These are phyloP conservation scores for Melanogrammus aeglefinus DNA, from an alignment of 2,797 vertebrate species.

Conservation along the genomic window DNA sequence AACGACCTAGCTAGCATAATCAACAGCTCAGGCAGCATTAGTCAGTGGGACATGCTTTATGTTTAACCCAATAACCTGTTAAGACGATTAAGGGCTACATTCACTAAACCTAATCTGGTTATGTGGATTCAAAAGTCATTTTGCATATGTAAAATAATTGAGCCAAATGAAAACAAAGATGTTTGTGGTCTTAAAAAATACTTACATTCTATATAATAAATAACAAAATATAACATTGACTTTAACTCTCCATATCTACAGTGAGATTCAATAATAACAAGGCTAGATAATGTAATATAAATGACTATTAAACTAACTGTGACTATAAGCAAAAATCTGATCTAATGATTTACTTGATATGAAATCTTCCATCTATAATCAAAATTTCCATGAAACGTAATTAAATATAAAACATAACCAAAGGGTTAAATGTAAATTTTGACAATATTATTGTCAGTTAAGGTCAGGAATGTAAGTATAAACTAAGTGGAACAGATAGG, in stretches of 20 bases:
- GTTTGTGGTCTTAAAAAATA: background rate
- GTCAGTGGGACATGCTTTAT: background rate
- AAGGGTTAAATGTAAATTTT: background rate
- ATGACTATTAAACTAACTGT: background rate
- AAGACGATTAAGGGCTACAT: slow-evolving; percentile 17
- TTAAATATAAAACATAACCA: background rate
- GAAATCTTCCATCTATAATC: too few relatives aligned
- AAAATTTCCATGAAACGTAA: too few relatives aligned
- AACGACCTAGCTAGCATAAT: slow-evolving; percentile 8
- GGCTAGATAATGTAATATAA: background rate
- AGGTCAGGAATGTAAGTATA: background rate
- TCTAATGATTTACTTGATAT: too few relatives aligned
- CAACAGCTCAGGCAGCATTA: slow-evolving; percentile 41
- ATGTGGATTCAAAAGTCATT: background rate
- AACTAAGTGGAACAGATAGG: background rate
- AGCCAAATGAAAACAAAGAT: background rate
- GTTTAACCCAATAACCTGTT: slow-evolving; percentile 20
- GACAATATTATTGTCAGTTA: background rate
- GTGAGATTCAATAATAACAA: background rate
- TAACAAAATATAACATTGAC: background rate
- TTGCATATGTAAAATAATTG: background rate
- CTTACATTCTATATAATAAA: too few relatives aligned
- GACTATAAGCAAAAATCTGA: too few relatives aligned
- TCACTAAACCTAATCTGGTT: background rate
- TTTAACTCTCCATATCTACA: background rate